Evolutionary conservation across 2,113 vertebrate genomes (phyloP).

Genomic region (Stomatorhinus ivindoensis): DNA sequence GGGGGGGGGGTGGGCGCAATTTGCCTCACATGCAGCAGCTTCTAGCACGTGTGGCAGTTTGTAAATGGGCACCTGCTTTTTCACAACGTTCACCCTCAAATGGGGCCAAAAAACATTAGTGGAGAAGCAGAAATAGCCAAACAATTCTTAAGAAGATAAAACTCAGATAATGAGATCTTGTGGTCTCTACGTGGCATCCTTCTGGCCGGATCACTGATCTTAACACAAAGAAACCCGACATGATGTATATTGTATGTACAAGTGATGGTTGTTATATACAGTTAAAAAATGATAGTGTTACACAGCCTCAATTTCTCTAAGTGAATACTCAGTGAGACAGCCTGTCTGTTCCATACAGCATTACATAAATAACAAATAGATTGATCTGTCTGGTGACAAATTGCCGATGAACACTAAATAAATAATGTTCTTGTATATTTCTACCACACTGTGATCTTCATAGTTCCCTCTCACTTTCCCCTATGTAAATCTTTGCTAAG

Average conservation of each 20-base stretch:
- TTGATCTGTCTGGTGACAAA: not conserved
- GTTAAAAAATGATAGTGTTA: not conserved
- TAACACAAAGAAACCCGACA: not conserved
- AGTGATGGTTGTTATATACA: not conserved
- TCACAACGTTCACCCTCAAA: not conserved
- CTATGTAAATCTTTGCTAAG: slow-evolving; percentile 14
- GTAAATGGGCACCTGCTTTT: not conserved
- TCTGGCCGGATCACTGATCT: not conserved
- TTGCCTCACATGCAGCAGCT: not conserved
- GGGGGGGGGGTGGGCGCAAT: not conserved
- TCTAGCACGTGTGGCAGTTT: not conserved
- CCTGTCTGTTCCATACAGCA: not conserved
- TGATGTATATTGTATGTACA: not conserved
- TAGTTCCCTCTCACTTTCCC: slow-evolving; percentile 4
- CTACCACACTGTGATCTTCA: slow-evolving; percentile 11
- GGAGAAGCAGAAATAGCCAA: not conserved
- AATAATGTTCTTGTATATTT: slow-evolving; percentile 8
- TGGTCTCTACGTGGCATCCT: not conserved
- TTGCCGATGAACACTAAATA: not conserved
- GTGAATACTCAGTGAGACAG: not conserved
- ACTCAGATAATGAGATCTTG: not conserved
- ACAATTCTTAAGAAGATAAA: not conserved
- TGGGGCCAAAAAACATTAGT: not conserved
- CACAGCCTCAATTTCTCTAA: not conserved
- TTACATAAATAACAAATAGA: not conserved